phyloP scores from a whole-genome alignment of 1,140 invertebrate species.

The Drosophila miranda region DNA sequence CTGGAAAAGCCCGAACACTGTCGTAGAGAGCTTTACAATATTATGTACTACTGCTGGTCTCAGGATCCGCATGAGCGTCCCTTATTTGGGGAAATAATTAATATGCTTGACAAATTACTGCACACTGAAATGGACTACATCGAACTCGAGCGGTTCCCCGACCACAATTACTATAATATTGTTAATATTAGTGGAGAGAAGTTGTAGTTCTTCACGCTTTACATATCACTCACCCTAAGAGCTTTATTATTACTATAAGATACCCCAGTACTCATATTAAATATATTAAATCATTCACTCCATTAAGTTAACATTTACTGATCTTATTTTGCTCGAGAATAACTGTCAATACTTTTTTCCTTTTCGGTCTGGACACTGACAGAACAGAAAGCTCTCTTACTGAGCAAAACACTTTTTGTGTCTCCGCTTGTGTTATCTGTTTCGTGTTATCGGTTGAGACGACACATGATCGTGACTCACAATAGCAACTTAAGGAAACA shows the following conservation, averaged over 20 bases:
- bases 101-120: constrained; percentile 90
- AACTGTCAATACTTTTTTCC: too few relatives aligned
- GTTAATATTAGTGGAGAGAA: constrained; percentile 93
- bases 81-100: constrained; percentile 90
- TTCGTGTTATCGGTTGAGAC: too few relatives aligned
- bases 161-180: constrained; percentile 97
- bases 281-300: too few relatives aligned
- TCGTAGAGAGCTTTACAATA: constrained; percentile 93
- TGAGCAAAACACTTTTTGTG: too few relatives aligned
- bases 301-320: not conserved
- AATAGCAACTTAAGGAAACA: too few relatives aligned
- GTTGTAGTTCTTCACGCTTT: constrained; percentile 82
- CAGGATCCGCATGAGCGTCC: constrained; percentile 90
- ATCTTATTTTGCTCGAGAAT: constrained; percentile 9
- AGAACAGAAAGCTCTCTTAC: too few relatives aligned
- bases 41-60: constrained; percentile 97
- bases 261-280: not conserved
- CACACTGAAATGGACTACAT: constrained; percentile 96
- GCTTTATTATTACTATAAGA: constrained; percentile 49
- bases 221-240: constrained; percentile 51
- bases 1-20: constrained; percentile 95
- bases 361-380: too few relatives aligned
- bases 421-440: too few relatives aligned
- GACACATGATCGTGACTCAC: too few relatives aligned
- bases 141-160: constrained; percentile 94